Conservation (phyloP, 1,140 invertebrate genomes). For the Mycetomoellerius zeteki region DNA sequence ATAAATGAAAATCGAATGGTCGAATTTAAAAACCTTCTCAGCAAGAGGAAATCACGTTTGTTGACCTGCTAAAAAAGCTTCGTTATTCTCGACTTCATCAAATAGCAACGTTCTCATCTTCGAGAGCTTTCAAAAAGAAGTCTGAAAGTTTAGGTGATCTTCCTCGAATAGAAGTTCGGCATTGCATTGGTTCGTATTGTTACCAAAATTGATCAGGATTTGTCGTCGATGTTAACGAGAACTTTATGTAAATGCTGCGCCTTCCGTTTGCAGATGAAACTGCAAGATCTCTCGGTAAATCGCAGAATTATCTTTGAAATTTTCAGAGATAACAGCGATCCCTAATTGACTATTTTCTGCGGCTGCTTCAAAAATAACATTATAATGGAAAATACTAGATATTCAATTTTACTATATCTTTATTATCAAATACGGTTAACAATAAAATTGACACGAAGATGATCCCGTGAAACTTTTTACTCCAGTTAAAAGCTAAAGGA, state of each 20-base stretch:
- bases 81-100: slow-evolving; percentile 34
- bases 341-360: background rate
- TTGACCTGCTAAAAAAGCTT: slow-evolving; percentile 35
- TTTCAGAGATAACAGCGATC: slow-evolving; percentile 5
- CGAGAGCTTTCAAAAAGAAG: background rate
- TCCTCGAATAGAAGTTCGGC: slow-evolving; percentile 15
- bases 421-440: slow-evolving; percentile 5
- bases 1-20: slow-evolving; percentile 55
- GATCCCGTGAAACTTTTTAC: background rate
- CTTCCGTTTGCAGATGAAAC: slow-evolving; percentile 39
- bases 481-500: slow-evolving; percentile 18
- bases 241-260: slow-evolving; percentile 49
- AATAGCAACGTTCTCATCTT: slow-evolving; percentile 30
- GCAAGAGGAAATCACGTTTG: background rate
- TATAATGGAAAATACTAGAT: background rate
- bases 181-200: slow-evolving; percentile 37
- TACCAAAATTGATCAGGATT: slow-evolving; percentile 41
- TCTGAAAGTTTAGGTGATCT: slow-evolving; percentile 12
- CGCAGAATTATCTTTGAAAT: slow-evolving; percentile 6
- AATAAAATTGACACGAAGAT: background rate
- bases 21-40: slow-evolving; percentile 49
- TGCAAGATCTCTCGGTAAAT: slow-evolving; percentile 37
- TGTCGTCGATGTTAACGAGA: slow-evolving; percentile 56
- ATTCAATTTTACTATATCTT: slow-evolving; percentile 7
- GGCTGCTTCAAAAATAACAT: background rate